These are phyloP conservation scores for Coturnix japonica DNA, from an alignment of 2,113 vertebrate species.

Conservation along the genomic window DNA sequence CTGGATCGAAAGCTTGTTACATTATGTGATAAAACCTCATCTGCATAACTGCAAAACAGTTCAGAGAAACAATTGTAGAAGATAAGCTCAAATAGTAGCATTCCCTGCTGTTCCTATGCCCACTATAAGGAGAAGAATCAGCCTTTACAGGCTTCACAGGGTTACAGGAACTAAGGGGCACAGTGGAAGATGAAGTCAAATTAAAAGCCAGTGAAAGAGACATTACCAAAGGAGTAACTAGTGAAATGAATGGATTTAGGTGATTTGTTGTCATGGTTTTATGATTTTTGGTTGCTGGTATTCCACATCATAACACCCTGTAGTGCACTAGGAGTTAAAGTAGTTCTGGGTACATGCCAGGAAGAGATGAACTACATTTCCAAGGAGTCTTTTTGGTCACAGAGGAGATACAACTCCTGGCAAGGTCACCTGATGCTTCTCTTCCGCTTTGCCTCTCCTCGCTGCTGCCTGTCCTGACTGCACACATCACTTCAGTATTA, in stretches of 20 bases:
- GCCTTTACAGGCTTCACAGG: background rate
- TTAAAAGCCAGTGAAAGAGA: background rate
- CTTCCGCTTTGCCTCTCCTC: no score
- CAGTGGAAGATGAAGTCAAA: background rate
- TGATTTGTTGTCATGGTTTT: background rate
- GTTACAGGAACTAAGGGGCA: background rate
- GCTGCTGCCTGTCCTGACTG: no score
- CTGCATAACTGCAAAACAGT: background rate
- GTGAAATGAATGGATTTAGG: background rate
- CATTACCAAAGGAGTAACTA: background rate
- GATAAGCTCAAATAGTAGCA: background rate
- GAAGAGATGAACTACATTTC: no score
- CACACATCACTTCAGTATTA: no score
- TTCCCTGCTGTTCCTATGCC: background rate
- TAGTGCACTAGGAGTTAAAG: no score
- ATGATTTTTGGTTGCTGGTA: no score
- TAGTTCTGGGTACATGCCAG: no score
- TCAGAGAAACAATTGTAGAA: background rate
- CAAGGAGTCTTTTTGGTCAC: no score
- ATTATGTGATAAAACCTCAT: background rate
- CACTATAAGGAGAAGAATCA: background rate
- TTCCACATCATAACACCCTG: no score
- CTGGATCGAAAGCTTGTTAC: background rate
- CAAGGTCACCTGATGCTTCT: no score
- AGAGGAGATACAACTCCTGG: no score